Conservation (phyloP, 2,113 vertebrate species). For the Nothobranchius kuhntae region DNA sequence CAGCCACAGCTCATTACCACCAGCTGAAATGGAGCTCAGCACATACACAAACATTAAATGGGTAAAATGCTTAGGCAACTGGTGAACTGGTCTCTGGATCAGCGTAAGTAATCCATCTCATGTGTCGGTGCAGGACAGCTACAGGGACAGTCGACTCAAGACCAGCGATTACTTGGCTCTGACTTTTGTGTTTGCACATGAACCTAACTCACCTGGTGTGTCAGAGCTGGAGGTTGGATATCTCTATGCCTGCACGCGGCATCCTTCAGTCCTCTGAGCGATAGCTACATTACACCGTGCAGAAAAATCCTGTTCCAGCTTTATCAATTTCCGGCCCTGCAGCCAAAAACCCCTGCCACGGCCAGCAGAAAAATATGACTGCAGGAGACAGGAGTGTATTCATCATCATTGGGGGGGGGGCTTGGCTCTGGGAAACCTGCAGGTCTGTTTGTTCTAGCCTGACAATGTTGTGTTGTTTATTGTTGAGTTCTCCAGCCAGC, state of each 20-base stretch:
- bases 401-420: slow-evolving; percentile 55
- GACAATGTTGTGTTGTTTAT: slow-evolving; percentile 71
- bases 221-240: slow-evolving; percentile 55
- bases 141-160: slow-evolving; percentile 18
- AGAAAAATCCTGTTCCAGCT: slow-evolving; percentile 60
- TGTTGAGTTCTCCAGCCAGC: slow-evolving; percentile 65
- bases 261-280: slow-evolving; percentile 55
- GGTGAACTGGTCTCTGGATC: slow-evolving; percentile 19
- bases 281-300: slow-evolving; percentile 58
- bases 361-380: slow-evolving; percentile 57
- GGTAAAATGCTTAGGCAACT: slow-evolving; percentile 57
- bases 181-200: slow-evolving; percentile 25
- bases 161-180: slow-evolving; percentile 18
- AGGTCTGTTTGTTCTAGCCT: slow-evolving; percentile 61
- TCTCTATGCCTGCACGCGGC: slow-evolving; percentile 54
- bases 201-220: slow-evolving; percentile 28
- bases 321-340: slow-evolving; percentile 65
- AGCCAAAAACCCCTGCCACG: slow-evolving; percentile 39
- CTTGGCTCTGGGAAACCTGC: slow-evolving; percentile 51
- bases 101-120: slow-evolving; percentile 7
- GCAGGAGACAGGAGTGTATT: slow-evolving; percentile 53
- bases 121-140: slow-evolving; percentile 4
- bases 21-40: slow-evolving; percentile 46
- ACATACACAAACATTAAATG: slow-evolving; percentile 57
- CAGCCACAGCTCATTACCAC: slow-evolving; percentile 63